Conservation (phyloP, 2,113 vertebrate species). For the Dromaius novaehollandiae region DNA sequence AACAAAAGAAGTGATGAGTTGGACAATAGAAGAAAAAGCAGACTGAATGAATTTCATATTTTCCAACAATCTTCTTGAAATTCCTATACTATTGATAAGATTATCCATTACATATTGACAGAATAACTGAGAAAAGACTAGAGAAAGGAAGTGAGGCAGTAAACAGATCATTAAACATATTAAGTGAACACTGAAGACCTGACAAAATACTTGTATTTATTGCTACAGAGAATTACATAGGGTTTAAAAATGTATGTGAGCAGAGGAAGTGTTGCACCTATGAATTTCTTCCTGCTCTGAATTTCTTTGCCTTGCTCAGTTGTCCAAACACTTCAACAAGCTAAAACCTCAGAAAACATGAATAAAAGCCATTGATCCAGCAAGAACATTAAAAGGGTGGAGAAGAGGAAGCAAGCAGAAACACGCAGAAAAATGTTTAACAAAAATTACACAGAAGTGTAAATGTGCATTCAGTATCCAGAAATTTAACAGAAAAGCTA, state of each 20-base stretch:
- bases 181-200: not conserved
- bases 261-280: not conserved
- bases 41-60: not conserved
- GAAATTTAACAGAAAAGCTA: not conserved
- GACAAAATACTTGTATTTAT: not conserved
- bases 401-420: not conserved
- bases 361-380: not conserved
- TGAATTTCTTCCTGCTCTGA: not conserved
- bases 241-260: not conserved
- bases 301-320: not conserved
- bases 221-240: not conserved
- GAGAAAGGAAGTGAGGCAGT: not conserved
- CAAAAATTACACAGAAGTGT: not conserved
- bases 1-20: not conserved
- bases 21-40: not conserved
- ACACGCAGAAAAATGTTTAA: not conserved
- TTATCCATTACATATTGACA: not conserved
- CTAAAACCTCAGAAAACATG: not conserved
- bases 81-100: not conserved
- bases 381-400: not conserved
- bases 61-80: not conserved
- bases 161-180: not conserved
- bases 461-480: not conserved
- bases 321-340: not conserved
- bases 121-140: not conserved